phyloP scores from a whole-genome alignment of 2,888 invertebrate species.

The Polydesmus complanatus region DNA sequence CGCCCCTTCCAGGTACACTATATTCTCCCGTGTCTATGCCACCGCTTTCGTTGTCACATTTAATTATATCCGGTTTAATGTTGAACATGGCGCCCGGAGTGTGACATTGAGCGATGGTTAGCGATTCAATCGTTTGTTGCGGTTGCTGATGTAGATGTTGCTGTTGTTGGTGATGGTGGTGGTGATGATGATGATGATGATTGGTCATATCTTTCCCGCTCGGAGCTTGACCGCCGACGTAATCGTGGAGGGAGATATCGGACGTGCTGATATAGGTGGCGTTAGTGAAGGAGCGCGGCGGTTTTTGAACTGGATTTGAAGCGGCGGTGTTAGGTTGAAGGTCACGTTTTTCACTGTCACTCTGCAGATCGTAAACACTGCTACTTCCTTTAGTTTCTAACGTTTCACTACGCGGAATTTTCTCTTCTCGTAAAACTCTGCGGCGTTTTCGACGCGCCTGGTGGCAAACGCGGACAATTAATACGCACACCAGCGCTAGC shows the following conservation, averaged over 20 bases:
- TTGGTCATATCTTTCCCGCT: not conserved
- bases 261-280: constrained; percentile 14
- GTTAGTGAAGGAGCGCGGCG: constrained; percentile 15
- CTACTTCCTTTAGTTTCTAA: constrained; percentile 16
- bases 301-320: constrained; percentile 14
- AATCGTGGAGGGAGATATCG: constrained; percentile 12
- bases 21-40: constrained; percentile 12
- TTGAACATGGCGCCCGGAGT: not conserved
- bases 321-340: constrained; percentile 4
- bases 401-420: constrained; percentile 13
- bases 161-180: too few species aligned
- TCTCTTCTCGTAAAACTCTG: constrained; percentile 1
- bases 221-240: not conserved
- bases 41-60: not conserved
- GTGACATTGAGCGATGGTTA: not conserved
- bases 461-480: constrained; percentile 10
- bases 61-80: constrained; percentile 16
- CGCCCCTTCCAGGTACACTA: constrained; percentile 13
- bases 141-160: not conserved
- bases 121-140: not conserved
- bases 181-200: not conserved
- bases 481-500: constrained; percentile 12
- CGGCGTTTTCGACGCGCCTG: not conserved
- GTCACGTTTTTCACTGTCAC: not conserved
- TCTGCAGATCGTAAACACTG: constrained; percentile 11